A percentile compares a stretch with the other conserved stretches of the same genome.
Evolutionary conservation across 2,888 invertebrate genomes (phyloP).

Genomic region (Pantelozetes paolii): DNA sequence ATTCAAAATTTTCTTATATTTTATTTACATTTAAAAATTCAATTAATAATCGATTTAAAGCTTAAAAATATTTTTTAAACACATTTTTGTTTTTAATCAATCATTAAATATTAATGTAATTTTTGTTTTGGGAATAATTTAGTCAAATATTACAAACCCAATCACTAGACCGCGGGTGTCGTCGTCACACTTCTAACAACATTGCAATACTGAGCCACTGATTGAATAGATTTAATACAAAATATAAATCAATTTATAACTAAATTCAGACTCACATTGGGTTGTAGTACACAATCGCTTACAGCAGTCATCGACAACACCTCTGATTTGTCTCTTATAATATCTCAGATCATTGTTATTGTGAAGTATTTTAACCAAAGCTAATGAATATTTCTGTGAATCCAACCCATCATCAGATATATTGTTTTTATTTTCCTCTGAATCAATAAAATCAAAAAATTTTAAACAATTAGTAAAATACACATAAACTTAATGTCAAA

Average conservation of each 20-base stretch:
- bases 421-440: not conserved
- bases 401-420: not conserved
- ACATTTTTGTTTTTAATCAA: not conserved
- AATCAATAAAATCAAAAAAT: not conserved
- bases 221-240: not conserved
- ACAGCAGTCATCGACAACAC: conserved; percentile 26
- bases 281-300: conserved; percentile 13
- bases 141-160: not conserved
- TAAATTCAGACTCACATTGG: not conserved
- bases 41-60: too few species aligned
- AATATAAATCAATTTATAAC: not conserved
- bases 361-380: not conserved
- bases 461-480: not conserved
- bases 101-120: not conserved
- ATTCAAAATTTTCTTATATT: too few species aligned
- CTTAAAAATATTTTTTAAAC: too few species aligned
- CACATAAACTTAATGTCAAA: not conserved
- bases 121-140: not conserved
- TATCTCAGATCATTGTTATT: conserved; percentile 3
- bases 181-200: not conserved
- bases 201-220: conserved; percentile 21
- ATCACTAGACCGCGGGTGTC: not conserved
- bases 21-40: too few species aligned
- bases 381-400: not conserved
- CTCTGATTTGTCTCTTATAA: not conserved